These are phyloP conservation scores for Calliphora vicina DNA, from an alignment of 1,140 invertebrate genomes.

Conservation along the genomic window DNA sequence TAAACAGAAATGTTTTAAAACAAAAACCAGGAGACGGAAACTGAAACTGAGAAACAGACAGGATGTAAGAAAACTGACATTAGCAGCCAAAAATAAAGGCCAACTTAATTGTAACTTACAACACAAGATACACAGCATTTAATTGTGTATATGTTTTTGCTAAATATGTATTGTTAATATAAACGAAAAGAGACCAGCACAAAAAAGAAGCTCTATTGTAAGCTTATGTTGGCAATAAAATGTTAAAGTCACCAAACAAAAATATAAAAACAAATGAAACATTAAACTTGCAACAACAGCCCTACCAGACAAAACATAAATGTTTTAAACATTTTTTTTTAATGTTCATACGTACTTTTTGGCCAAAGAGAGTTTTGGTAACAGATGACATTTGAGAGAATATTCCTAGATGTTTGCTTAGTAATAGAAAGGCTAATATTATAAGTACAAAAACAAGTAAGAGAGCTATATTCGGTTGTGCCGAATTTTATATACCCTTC, in stretches of 20 bases:
- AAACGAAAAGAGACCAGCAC: not conserved
- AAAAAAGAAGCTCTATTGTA: not conserved
- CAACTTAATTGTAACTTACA: not conserved
- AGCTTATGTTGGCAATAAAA: constrained; percentile 16
- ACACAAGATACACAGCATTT: constrained; percentile 10
- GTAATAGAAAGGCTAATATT: too few species aligned
- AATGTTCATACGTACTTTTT: not conserved
- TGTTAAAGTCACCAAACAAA: not conserved
- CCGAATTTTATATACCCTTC: too few species aligned
- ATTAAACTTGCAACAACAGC: not conserved
- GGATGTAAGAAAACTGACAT: constrained; percentile 3
- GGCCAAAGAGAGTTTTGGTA: too few species aligned
- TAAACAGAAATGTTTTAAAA: not conserved
- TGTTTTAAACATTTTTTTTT: not conserved
- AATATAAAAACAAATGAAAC: not conserved
- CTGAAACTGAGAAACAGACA: constrained; percentile 20
- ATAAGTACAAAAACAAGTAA: too few species aligned
- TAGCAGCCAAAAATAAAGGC: constrained; percentile 2
- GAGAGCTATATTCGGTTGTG: too few species aligned
- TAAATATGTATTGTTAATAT: not conserved
- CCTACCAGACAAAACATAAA: not conserved
- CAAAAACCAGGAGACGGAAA: constrained; percentile 23
- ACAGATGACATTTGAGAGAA: too few species aligned
- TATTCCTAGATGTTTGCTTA: not conserved
- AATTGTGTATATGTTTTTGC: not conserved